A percentile compares a stretch with the other conserved stretches of the same genome.
phyloP scores from a whole-genome alignment of 2,888 invertebrate species.

The Diarsia dahlii region DNA sequence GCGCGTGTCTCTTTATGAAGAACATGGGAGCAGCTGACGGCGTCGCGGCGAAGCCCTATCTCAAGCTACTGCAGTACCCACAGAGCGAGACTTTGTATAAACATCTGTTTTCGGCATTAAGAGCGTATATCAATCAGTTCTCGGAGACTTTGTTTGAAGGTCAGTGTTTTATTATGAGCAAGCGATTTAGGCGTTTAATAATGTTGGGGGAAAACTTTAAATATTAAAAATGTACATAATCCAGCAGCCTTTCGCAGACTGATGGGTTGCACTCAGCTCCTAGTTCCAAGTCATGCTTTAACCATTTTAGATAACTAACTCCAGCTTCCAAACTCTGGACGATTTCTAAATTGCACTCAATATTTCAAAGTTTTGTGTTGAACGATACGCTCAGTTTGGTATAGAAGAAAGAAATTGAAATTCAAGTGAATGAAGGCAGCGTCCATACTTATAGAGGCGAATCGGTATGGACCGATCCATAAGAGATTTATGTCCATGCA shows the following conservation, averaged over 20 bases:
- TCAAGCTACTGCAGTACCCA: constrained; percentile 96
- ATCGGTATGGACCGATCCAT: neutral
- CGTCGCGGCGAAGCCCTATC: constrained; percentile 95
- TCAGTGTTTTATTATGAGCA: constrained; percentile 67
- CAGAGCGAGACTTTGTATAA: constrained; percentile 97
- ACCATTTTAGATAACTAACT: neutral
- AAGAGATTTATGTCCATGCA: neutral
- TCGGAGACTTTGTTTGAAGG: constrained; percentile 96
- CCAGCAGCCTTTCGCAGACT: no score
- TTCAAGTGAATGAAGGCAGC: neutral
- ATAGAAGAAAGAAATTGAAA: neutral
- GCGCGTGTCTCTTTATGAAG: constrained; percentile 95
- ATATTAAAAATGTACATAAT: neutral
- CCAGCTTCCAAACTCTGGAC: neutral
- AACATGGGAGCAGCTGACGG: constrained; percentile 95
- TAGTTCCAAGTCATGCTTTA: no score
- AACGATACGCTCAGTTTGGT: neutral
- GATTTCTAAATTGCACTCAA: neutral
- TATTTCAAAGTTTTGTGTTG: neutral
- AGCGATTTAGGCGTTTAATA: neutral
- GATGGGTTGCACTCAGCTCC: no score
- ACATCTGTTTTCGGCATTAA: constrained; percentile 97
- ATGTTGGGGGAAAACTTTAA: neutral
- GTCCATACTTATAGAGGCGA: neutral
- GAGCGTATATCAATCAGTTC: constrained; percentile 98